Evolutionary conservation across 1,140 invertebrate genomes (phyloP).

Genomic region (Zaprionus inermis): DNA sequence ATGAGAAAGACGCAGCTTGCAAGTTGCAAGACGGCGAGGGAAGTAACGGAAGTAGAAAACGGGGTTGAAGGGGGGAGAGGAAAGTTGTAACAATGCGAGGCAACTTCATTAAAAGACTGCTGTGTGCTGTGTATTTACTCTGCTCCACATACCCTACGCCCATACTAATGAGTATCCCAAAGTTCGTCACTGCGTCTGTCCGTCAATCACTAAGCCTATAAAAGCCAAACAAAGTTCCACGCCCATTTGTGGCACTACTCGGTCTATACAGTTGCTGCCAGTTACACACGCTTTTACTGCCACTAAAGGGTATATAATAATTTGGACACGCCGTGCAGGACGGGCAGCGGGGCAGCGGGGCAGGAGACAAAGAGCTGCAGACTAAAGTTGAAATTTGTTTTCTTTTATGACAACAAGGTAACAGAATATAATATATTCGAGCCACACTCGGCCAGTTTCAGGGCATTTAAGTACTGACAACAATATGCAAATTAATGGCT

Average conservation of each 20-base stretch:
- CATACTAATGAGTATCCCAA: constrained; percentile 11
- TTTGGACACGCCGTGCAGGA: not conserved
- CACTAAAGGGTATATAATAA: constrained; percentile 1
- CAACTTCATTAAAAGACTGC: constrained; percentile 59
- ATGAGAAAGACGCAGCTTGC: not conserved
- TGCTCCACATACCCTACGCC: not conserved
- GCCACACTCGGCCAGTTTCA: not conserved
- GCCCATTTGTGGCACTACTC: not conserved
- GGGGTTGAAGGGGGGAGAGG: not conserved
- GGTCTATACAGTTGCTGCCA: no score
- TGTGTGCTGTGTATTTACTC: not conserved
- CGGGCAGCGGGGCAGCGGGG: not conserved
- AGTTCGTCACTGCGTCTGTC: not conserved
- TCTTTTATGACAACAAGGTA: not conserved
- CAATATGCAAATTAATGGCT: constrained; percentile 1
- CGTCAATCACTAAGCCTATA: not conserved
- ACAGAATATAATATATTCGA: not conserved
- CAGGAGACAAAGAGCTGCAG: not conserved
- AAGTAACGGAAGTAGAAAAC: not conserved
- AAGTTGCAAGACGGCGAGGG: not conserved
- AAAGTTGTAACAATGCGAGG: constrained; percentile 34
- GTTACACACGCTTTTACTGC: not conserved
- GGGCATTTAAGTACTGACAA: not conserved
- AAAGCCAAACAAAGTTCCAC: constrained; percentile 3
- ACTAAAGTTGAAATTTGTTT: not conserved